These are phyloP conservation scores for Herminia tarsipennalis DNA, from an alignment of 2,888 invertebrate genomes.

Conservation along the genomic window DNA sequence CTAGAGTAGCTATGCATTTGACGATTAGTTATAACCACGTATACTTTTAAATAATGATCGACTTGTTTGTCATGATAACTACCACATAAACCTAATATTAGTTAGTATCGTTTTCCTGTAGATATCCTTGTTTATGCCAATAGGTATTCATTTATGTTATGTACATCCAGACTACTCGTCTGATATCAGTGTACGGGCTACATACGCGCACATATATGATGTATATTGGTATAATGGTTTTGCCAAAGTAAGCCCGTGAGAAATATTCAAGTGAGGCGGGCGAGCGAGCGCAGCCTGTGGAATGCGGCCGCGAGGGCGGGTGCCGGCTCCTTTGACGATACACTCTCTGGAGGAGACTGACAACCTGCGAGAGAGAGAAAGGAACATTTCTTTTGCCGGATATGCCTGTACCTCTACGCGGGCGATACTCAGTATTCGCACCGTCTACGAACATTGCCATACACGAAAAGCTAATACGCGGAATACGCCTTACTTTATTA, in stretches of 20 bases:
- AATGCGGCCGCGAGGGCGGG: slow-evolving; percentile 81
- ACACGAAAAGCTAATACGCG: slow-evolving; percentile 32
- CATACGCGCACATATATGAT: slow-evolving; percentile 45
- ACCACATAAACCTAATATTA: slow-evolving; percentile 38
- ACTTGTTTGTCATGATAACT: slow-evolving; percentile 2
- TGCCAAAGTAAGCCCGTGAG: slow-evolving; percentile 84
- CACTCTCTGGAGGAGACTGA: slow-evolving; percentile 73
- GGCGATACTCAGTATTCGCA: slow-evolving; percentile 38
- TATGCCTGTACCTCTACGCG: slow-evolving; percentile 48
- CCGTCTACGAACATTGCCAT: slow-evolving; percentile 27
- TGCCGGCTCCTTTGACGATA: slow-evolving; percentile 82
- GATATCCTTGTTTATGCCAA: slow-evolving; percentile 14
- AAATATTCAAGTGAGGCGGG: slow-evolving; percentile 80
- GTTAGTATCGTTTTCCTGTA: slow-evolving; percentile 18
- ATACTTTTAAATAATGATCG: background rate
- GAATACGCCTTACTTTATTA: slow-evolving; percentile 14
- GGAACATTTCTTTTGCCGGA: slow-evolving; percentile 69
- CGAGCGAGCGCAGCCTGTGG: slow-evolving; percentile 67
- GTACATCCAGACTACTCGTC: slow-evolving; percentile 1
- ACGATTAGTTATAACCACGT: no score
- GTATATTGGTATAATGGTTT: slow-evolving; percentile 65
- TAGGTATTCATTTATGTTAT: slow-evolving; percentile 10
- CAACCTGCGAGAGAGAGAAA: slow-evolving; percentile 74
- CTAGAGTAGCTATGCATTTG: background rate
- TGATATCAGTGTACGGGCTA: slow-evolving; percentile 33